Percentiles rank a stretch among this genome's conserved stretches.
Evolutionary conservation across 2,888 invertebrate genomes (phyloP).

Genomic region (Sipha maydis): DNA sequence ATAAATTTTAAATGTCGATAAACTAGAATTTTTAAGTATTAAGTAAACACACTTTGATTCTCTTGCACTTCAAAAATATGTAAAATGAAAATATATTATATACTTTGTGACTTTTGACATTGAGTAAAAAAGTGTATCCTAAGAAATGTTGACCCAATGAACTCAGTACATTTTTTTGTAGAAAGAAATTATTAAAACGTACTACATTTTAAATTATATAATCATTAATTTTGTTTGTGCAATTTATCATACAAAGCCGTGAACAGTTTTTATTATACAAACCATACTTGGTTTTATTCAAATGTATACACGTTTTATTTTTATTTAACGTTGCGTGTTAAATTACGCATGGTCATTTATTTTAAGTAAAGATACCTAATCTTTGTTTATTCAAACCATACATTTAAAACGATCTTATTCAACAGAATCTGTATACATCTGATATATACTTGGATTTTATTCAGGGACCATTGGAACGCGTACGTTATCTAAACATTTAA

Average conservation of each 20-base stretch:
- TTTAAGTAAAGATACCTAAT: not conserved
- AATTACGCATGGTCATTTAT: not conserved
- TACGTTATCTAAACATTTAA: too few relatives aligned
- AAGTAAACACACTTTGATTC: not conserved
- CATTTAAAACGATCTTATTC: not conserved
- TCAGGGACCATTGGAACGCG: too few relatives aligned
- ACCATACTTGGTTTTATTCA: not conserved
- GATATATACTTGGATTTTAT: not conserved
- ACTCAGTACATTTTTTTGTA: not conserved
- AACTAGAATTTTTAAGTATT: not conserved
- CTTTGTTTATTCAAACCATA: too few relatives aligned
- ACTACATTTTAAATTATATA: not conserved
- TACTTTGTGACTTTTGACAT: not conserved
- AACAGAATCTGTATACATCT: too few relatives aligned
- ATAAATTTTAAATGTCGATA: not conserved
- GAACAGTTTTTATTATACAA: not conserved
- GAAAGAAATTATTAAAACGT: not conserved
- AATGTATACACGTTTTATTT: not conserved
- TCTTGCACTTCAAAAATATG: not conserved
- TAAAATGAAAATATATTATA: not conserved
- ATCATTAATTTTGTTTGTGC: not conserved
- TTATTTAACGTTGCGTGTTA: not conserved
- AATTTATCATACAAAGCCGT: not conserved
- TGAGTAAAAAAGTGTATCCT: not conserved
- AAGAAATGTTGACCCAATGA: not conserved